These are phyloP conservation scores for Eledone cirrhosa DNA, from an alignment of 2,888 invertebrate genomes.

Conservation along the genomic window DNA sequence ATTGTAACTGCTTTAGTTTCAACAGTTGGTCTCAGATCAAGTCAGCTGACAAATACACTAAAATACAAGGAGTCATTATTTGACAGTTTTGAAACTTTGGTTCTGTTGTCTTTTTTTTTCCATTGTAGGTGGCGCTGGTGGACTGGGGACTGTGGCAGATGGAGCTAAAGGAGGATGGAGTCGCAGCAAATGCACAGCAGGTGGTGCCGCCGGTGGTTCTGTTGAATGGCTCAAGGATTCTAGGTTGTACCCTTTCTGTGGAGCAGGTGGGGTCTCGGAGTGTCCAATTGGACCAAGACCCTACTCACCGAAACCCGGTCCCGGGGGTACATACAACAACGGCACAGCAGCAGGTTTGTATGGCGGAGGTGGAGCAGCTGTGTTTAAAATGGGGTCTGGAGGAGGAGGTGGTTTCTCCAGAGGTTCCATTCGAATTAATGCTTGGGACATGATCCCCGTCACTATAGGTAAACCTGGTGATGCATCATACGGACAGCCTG, in stretches of 20 bases:
- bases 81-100: no score
- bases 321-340: constrained; percentile 19
- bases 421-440: background rate
- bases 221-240: constrained; percentile 30
- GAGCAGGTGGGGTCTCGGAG: constrained; percentile 35
- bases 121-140: constrained; percentile 39
- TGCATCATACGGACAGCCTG: background rate
- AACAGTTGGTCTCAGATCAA: no score
- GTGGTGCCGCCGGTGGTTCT: constrained; percentile 21
- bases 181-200: background rate
- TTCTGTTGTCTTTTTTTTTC: constrained; percentile 28
- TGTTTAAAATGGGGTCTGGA: constrained; percentile 37
- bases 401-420: constrained; percentile 32
- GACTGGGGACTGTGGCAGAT: constrained; percentile 30
- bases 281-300: constrained; percentile 31
- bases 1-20: no score
- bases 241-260: constrained; percentile 37
- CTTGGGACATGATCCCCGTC: constrained; percentile 14
- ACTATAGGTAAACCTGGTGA: background rate
- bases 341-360: constrained; percentile 34
- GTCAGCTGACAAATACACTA: no score
- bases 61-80: no score
- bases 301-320: constrained; percentile 33
- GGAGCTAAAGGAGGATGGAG: constrained; percentile 8
- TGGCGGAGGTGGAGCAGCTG: constrained; percentile 39